Evolutionary conservation across 1,140 invertebrate species (phyloP).

Genomic region (Caerostris darwini): DNA sequence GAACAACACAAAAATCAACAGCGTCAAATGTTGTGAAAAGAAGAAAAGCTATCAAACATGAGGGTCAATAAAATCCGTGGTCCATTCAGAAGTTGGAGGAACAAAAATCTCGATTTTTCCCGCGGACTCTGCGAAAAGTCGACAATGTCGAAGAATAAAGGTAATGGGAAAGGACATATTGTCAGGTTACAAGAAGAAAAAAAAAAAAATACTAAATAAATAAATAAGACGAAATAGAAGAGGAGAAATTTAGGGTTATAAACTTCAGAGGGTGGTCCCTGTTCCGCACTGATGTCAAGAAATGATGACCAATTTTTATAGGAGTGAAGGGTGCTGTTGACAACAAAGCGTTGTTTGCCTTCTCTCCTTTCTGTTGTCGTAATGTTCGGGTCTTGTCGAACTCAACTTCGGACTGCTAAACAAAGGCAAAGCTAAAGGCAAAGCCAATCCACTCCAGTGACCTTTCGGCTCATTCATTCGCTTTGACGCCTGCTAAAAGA

Average conservation of each 20-base stretch:
- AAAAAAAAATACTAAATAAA: not conserved
- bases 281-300: constrained; percentile 16
- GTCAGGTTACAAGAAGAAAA: constrained; percentile 52
- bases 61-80: constrained; percentile 56
- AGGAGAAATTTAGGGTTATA: constrained; percentile 58
- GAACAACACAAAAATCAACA: constrained; percentile 43
- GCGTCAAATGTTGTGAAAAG: not conserved
- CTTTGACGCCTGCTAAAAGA: not conserved
- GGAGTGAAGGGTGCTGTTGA: constrained; percentile 49
- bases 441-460: constrained; percentile 13
- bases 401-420: constrained; percentile 25
- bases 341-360: constrained; percentile 59
- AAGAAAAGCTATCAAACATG: constrained; percentile 63
- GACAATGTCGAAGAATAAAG: constrained; percentile 14
- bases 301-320: constrained; percentile 60
- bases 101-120: constrained; percentile 52
- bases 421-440: not conserved
- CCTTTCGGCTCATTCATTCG: constrained; percentile 21
- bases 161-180: constrained; percentile 26
- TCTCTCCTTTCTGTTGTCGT: constrained; percentile 34
- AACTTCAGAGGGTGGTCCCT: constrained; percentile 43
- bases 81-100: constrained; percentile 38
- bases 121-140: constrained; percentile 16
- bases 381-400: constrained; percentile 13
- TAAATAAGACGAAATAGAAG: not conserved